Conservation (phyloP, 2,797 vertebrate species). For the Peromyscus attwateri region DNA sequence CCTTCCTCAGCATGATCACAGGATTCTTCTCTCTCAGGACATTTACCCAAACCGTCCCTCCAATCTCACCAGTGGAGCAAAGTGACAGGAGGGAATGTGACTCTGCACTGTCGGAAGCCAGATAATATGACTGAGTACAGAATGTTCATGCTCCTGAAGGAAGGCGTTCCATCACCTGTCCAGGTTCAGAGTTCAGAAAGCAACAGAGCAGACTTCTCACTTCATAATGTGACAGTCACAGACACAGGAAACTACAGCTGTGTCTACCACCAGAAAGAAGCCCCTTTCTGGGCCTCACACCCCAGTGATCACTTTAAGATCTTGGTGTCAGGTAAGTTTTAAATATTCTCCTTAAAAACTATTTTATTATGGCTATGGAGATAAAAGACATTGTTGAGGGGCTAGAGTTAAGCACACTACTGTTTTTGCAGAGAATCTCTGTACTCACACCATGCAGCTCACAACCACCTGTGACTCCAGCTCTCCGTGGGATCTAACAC, state of each 20-base stretch:
- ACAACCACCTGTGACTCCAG: neutral
- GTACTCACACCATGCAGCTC: no score
- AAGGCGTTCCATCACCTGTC: fast-evolving
- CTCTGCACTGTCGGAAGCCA: slow-evolving; percentile 12
- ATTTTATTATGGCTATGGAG: neutral
- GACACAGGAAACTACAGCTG: slow-evolving; percentile 42
- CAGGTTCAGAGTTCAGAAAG: fast-evolving
- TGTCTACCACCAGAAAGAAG: neutral
- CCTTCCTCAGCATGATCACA: neutral
- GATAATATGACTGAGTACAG: fast-evolving
- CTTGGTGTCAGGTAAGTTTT: slow-evolving; percentile 29
- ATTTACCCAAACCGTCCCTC: neutral
- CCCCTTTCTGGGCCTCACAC: neutral
- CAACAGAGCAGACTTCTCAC: neutral
- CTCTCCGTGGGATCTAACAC: neutral
- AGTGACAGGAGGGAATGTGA: neutral
- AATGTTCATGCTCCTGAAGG: neutral
- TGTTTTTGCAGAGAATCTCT: neutral
- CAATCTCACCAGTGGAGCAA: neutral
- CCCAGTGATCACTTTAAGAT: neutral
- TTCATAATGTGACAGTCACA: fast-evolving
- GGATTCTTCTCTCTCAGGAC: neutral
- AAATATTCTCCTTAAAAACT: neutral
- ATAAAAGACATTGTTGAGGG: neutral
- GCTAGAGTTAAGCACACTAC: neutral